A percentile compares a stretch with the other conserved stretches of the same genome.
Evolutionary conservation across 2,797 vertebrate species (phyloP).

Genomic region (Bovichtus variegatus): DNA sequence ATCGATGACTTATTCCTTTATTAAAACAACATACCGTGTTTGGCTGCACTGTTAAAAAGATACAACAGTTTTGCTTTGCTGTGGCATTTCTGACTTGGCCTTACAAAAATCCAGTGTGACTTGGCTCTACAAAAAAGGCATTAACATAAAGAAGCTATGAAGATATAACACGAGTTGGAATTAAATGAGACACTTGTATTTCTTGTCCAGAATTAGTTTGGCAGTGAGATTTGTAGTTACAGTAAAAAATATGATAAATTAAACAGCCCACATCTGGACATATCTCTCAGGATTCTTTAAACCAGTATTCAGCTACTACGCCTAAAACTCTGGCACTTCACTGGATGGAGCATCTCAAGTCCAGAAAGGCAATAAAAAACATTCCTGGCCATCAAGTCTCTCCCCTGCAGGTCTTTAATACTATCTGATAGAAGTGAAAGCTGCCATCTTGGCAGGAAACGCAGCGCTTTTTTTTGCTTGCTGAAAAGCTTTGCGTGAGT

Average conservation of each 20-base stretch:
- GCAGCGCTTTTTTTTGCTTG: slow-evolving; percentile 40
- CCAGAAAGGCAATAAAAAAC: slow-evolving; percentile 57
- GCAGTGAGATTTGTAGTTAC: slow-evolving; percentile 27
- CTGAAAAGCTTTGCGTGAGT: slow-evolving; percentile 56
- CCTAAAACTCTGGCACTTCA: slow-evolving; percentile 26
- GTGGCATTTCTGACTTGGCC: not conserved
- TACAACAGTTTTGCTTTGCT: too few species aligned
- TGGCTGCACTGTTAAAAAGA: not conserved
- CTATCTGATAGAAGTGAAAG: slow-evolving; percentile 55
- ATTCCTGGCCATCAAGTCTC: slow-evolving; percentile 52
- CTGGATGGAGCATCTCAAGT: slow-evolving; percentile 33
- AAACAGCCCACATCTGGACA: slow-evolving; percentile 21
- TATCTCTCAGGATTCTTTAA: slow-evolving; percentile 26
- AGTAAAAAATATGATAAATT: slow-evolving; percentile 17
- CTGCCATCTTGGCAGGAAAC: slow-evolving; percentile 71
- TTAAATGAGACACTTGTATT: slow-evolving; percentile 26
- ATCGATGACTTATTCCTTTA: not conserved
- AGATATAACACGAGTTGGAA: slow-evolving; percentile 35
- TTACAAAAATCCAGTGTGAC: not conserved
- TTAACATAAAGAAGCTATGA: slow-evolving; percentile 25
- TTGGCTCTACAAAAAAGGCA: slow-evolving; percentile 21
- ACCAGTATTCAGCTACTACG: slow-evolving; percentile 3
- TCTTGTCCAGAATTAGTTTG: slow-evolving; percentile 27
- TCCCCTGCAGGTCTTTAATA: slow-evolving; percentile 62
- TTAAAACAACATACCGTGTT: not conserved